phyloP scores from a whole-genome alignment of 1,140 invertebrate species.

The Choristoneura fumiferana region DNA sequence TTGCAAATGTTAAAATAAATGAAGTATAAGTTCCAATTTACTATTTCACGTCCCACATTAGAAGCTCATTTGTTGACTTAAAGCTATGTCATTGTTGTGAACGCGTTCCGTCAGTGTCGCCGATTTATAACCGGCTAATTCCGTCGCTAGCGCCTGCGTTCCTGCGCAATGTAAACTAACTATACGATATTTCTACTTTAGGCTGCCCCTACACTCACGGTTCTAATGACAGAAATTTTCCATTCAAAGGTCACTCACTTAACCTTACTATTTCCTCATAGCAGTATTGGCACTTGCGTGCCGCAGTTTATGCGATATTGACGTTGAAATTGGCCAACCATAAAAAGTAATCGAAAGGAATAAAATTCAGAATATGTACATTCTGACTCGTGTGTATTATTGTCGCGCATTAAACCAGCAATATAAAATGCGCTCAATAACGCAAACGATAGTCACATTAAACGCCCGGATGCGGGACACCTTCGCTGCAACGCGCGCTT shows the following conservation, averaged over 20 bases:
- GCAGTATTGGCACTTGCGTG: neutral
- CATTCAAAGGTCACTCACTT: neutral
- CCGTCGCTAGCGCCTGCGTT: constrained; percentile 21
- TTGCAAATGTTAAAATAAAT: too few relatives aligned
- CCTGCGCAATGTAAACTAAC: constrained; percentile 24
- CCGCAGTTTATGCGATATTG: neutral
- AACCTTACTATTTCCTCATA: too few relatives aligned
- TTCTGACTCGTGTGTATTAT: neutral
- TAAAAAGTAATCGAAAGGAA: constrained; percentile 16
- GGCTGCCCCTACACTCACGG: constrained; percentile 11
- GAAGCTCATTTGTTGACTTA: constrained; percentile 6
- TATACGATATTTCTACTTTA: constrained; percentile 15
- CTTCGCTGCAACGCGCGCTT: constrained; percentile 36
- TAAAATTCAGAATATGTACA: constrained; percentile 11
- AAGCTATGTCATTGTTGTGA: constrained; percentile 16
- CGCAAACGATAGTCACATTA: neutral
- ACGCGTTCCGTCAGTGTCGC: constrained; percentile 23
- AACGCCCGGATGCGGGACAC: constrained; percentile 20
- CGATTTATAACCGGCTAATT: constrained; percentile 40
- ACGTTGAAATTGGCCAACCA: neutral
- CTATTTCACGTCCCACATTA: neutral
- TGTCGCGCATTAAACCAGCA: neutral
- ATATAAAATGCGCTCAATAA: neutral
- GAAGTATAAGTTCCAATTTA: too few relatives aligned
- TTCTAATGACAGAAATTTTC: constrained; percentile 1